Evolutionary conservation across 2,888 invertebrate species (phyloP).

Genomic region (Deroplatys truncata): DNA sequence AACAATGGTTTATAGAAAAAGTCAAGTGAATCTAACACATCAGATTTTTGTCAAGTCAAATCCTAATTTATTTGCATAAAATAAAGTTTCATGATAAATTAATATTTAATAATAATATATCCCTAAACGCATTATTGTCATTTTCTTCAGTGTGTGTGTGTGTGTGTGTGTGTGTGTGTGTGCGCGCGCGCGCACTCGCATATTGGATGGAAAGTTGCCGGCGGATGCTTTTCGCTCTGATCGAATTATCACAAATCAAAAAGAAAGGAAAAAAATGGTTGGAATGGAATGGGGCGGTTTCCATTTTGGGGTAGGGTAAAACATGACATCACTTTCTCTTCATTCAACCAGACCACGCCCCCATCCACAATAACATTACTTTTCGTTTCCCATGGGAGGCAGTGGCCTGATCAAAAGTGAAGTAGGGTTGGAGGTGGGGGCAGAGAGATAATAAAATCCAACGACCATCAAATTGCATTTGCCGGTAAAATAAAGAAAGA

Average conservation of each 20-base stretch:
- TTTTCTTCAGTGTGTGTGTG: too few relatives aligned
- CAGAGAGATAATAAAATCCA: not conserved
- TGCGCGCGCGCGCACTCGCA: too few relatives aligned
- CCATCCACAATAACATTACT: not conserved
- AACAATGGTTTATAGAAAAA: too few relatives aligned
- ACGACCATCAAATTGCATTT: not conserved
- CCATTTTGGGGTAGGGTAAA: not conserved
- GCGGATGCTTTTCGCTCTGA: not conserved
- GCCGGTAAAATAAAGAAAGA: not conserved
- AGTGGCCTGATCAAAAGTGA: not conserved
- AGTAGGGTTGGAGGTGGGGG: not conserved
- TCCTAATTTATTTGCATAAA: too few relatives aligned
- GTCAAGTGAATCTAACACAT: too few relatives aligned
- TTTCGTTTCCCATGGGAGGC: not conserved
- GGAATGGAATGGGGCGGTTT: not conserved
- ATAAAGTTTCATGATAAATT: too few relatives aligned
- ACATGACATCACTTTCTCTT: not conserved
- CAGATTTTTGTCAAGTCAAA: too few relatives aligned
- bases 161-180: too few relatives aligned
- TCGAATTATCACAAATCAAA: not conserved
- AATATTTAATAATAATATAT: too few relatives aligned
- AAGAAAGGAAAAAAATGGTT: not conserved
- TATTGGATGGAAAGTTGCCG: too few relatives aligned
- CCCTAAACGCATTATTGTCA: too few relatives aligned
- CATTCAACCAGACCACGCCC: not conserved